Percentiles rank a stretch among this genome's conserved stretches.
Evolutionary conservation across 2,113 vertebrate genomes (phyloP).

Genomic region (Bos taurus): ARS-UCD2.0 NC_037357.1:119512001-119512500

Average conservation of each 20-base stretch:
- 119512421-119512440: not conserved
- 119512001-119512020: not conserved
- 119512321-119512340: not conserved
- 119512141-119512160: not conserved
- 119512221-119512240: not conserved
- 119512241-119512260: not conserved
- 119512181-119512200: not conserved
- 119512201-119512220: not conserved
- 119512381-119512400: not conserved
- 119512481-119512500: not conserved
- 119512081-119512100: not conserved
- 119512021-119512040: not conserved
- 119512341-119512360: not conserved
- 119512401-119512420: not conserved
- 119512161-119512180: not conserved
- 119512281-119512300: not conserved
- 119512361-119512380: not conserved
- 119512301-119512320: not conserved
- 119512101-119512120: not conserved
- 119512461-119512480: not conserved
- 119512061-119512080: conserved; percentile 46
- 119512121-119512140: not conserved
- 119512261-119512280: not conserved
- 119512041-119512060: not conserved
- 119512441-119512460: not conserved